Conservation (phyloP, 2,113 vertebrate species). For the Manacus vitellinus region DNA sequence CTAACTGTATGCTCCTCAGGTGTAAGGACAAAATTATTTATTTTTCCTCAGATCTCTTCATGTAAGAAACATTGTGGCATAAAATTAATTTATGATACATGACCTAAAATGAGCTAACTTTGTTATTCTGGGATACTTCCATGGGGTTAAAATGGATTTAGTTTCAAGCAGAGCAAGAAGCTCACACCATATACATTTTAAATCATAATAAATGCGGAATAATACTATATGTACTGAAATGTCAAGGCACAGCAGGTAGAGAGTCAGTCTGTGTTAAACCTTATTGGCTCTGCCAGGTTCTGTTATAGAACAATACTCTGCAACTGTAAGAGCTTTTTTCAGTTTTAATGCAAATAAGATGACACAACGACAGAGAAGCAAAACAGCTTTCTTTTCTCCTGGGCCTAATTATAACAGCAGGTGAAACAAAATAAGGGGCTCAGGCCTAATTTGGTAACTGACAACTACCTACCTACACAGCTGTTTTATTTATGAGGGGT, state of each 20-base stretch:
- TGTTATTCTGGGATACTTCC: background rate
- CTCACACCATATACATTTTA: background rate
- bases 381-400: slow-evolving; percentile 28
- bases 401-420: slow-evolving; percentile 40
- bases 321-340: background rate
- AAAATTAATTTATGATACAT: background rate
- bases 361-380: background rate
- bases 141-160: background rate
- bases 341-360: background rate
- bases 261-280: background rate
- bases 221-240: background rate
- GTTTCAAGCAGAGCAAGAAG: background rate
- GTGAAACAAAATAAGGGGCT: slow-evolving; percentile 13
- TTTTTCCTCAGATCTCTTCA: background rate
- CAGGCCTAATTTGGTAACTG: slow-evolving; percentile 24
- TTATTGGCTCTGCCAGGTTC: background rate
- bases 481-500: slow-evolving; percentile 22
- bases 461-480: background rate
- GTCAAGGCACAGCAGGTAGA: background rate
- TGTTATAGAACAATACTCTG: background rate
- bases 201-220: background rate
- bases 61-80: background rate
- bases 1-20: background rate
- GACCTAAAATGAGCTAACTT: background rate
- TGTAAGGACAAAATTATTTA: background rate